These are phyloP conservation scores for Thripadectes ignobilis DNA, from an alignment of 2,797 vertebrate genomes.

Conservation along the genomic window DNA sequence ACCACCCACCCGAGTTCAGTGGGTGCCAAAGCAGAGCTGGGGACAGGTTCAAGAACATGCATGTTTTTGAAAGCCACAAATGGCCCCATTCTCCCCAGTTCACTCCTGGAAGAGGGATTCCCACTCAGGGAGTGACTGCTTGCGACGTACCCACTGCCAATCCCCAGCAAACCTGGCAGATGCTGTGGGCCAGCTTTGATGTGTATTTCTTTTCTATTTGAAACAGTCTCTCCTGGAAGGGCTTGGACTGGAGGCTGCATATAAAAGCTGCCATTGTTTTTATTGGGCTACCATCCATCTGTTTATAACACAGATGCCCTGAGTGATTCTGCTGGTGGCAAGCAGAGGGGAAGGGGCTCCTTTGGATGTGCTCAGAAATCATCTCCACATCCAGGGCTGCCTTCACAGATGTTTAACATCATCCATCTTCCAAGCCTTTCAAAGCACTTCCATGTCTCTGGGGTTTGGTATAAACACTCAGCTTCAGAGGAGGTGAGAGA, in stretches of 20 bases:
- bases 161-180: background rate
- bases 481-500: background rate
- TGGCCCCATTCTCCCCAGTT: background rate
- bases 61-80: background rate
- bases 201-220: background rate
- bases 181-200: background rate
- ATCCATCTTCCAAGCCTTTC: background rate
- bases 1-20: background rate
- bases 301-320: background rate
- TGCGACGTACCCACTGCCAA: rapidly evolving
- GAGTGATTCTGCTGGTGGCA: background rate
- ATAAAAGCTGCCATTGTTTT: background rate
- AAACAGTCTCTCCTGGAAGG: background rate
- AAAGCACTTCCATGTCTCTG: background rate
- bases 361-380: background rate
- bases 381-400: background rate
- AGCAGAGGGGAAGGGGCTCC: background rate
- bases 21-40: background rate
- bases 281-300: background rate
- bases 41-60: background rate
- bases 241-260: background rate
- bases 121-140: rapidly evolving
- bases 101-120: background rate
- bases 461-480: background rate
- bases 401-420: background rate